These are phyloP conservation scores for Isaurus tuberculatus DNA, from an alignment of 92 coral and sea anemone species.

Conservation along the genomic window DNA sequence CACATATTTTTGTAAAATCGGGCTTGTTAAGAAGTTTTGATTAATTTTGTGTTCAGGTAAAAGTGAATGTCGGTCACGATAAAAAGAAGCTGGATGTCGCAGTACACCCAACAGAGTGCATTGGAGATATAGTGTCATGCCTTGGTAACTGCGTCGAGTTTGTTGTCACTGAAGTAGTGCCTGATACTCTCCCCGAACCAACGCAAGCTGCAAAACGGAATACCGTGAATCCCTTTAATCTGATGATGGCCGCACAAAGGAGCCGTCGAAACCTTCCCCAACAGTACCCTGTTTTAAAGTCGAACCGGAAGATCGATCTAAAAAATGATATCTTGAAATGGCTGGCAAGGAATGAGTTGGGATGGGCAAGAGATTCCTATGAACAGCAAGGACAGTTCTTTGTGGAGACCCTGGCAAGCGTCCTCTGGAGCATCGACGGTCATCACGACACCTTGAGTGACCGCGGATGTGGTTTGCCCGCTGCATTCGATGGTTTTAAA, in stretches of 20 bases:
- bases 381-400: constrained; percentile 47
- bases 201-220: constrained; percentile 3
- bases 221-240: constrained; percentile 25
- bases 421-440: constrained; percentile 44
- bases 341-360: constrained; percentile 65
- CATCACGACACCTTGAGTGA: constrained; percentile 42
- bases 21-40: background rate
- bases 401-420: constrained; percentile 39
- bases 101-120: constrained; percentile 32
- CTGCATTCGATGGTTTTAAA: background rate
- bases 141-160: constrained; percentile 36
- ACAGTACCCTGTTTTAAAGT: constrained; percentile 40
- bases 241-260: constrained; percentile 57
- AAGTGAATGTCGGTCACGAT: constrained; percentile 27
- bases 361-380: constrained; percentile 52
- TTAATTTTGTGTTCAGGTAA: constrained; percentile 19
- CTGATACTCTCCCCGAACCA: background rate
- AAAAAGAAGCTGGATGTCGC: constrained; percentile 40
- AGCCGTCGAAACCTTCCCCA: constrained; percentile 41
- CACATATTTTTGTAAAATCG: background rate
- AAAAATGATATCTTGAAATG: constrained; percentile 70
- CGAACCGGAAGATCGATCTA: constrained; percentile 53
- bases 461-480: constrained; percentile 50
- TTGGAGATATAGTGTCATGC: constrained; percentile 41
- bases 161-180: constrained; percentile 28